Percentiles rank a stretch among this genome's conserved stretches.
phyloP scores from a whole-genome alignment of 1,140 invertebrate species.

The Zaprionus inermis region DNA sequence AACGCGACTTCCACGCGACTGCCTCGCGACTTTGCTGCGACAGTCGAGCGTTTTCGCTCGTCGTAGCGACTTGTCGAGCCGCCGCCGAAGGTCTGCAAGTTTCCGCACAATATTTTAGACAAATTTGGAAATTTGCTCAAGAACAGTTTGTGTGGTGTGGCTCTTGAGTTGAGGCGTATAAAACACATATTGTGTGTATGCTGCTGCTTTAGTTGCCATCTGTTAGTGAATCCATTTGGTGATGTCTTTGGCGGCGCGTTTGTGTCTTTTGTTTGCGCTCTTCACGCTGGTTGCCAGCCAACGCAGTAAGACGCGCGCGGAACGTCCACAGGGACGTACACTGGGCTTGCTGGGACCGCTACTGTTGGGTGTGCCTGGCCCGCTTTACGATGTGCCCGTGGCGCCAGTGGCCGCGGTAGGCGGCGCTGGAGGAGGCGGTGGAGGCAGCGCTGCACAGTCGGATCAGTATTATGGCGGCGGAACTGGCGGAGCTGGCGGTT shows the following conservation, averaged over 20 bases:
- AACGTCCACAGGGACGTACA: slow-evolving; percentile 60
- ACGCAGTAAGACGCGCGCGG: slow-evolving; percentile 23
- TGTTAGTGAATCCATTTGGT: slow-evolving; percentile 10
- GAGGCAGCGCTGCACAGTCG: slow-evolving; percentile 50
- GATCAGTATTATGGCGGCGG: slow-evolving; percentile 58
- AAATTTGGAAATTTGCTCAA: slow-evolving; percentile 63
- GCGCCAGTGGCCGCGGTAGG: neutral
- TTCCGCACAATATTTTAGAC: slow-evolving; percentile 38
- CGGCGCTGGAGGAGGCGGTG: slow-evolving; percentile 14
- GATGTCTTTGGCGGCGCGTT: slow-evolving; percentile 51
- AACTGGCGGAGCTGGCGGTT: slow-evolving; percentile 3
- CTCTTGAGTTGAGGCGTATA: slow-evolving; percentile 44
- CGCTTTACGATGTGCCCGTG: slow-evolving; percentile 57
- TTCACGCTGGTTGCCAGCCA: slow-evolving; percentile 27
- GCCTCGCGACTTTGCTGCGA: neutral
- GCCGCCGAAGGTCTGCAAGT: slow-evolving; percentile 61
- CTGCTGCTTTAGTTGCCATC: slow-evolving; percentile 51
- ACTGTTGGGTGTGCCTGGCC: slow-evolving; percentile 38
- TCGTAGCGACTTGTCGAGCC: slow-evolving; percentile 1
- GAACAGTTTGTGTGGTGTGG: slow-evolving; percentile 46
- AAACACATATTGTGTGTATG: slow-evolving; percentile 48
- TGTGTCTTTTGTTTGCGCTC: slow-evolving; percentile 47
- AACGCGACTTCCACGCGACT: neutral
- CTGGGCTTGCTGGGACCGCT: slow-evolving; percentile 67
- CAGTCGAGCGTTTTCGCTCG: neutral